Evolutionary conservation across 2,797 vertebrate genomes (phyloP).

Genomic region (Meriones psammophilus): DNA sequence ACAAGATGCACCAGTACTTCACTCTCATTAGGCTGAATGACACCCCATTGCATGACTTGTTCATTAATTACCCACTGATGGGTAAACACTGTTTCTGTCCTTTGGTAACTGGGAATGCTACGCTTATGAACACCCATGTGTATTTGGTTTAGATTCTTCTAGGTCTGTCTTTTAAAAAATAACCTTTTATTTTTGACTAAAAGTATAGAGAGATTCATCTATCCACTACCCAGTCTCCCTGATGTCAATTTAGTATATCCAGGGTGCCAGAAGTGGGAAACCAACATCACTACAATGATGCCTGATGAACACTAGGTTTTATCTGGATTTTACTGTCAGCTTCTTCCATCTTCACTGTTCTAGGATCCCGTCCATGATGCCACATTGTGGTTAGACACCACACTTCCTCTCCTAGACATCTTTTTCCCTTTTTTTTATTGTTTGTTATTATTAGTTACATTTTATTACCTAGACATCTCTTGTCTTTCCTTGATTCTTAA

Average conservation of each 20-base stretch:
- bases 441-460: no score
- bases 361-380: neutral
- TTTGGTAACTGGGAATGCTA: neutral
- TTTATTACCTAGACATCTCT: neutral
- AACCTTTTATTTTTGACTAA: neutral
- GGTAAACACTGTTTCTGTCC: neutral
- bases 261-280: neutral
- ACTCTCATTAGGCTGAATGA: neutral
- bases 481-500: neutral
- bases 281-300: no score
- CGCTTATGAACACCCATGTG: neutral
- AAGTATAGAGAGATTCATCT: neutral
- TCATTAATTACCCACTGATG: neutral
- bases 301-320: neutral
- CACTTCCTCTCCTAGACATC: neutral
- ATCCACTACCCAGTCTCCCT: neutral
- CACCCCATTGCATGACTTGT: neutral
- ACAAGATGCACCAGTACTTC: neutral
- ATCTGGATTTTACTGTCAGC: neutral
- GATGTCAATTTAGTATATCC: neutral
- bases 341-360: neutral
- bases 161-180: neutral
- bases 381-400: neutral
- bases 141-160: constrained; percentile 28
- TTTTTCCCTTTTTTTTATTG: no score